Percentiles rank a stretch among this genome's conserved stretches.
These are phyloP conservation scores for Xiphias gladius DNA, from an alignment of 2,113 vertebrate genomes.

Conservation along the genomic window DNA sequence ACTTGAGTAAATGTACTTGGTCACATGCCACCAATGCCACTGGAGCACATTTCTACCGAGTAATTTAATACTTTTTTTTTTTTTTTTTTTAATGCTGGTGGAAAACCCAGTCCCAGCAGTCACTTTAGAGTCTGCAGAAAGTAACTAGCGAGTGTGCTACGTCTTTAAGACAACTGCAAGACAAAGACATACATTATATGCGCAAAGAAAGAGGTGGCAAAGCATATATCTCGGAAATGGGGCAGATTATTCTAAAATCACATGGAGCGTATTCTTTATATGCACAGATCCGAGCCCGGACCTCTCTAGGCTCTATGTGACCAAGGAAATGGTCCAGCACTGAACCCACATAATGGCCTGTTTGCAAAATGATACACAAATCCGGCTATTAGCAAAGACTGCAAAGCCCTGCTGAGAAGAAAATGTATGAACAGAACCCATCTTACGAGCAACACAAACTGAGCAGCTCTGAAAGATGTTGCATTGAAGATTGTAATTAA, in stretches of 20 bases:
- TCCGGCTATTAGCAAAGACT: slow-evolving; percentile 32
- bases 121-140: not conserved
- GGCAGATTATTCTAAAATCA: not conserved
- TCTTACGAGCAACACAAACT: slow-evolving; percentile 37
- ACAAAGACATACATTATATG: not conserved
- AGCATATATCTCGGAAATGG: not conserved
- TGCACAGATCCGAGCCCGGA: not conserved
- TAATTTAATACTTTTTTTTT: not conserved
- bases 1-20: not conserved
- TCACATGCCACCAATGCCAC: not conserved
- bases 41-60: not conserved
- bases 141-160: not conserved
- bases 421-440: slow-evolving; percentile 49
- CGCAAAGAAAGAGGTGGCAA: not conserved
- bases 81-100: not conserved
- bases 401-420: slow-evolving; percentile 42
- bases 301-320: not conserved
- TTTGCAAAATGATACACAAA: slow-evolving; percentile 56
- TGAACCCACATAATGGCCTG: slow-evolving; percentile 25
- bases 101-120: not conserved
- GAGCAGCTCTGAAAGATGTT: slow-evolving; percentile 60
- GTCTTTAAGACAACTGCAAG: not conserved
- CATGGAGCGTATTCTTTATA: not conserved
- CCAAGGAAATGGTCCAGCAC: slow-evolving; percentile 22
- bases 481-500: slow-evolving; percentile 70